Evolutionary conservation across 1,140 invertebrate species (phyloP), one percentile per base, ranked within the genome.

Genomic region (Eubasilissa regina): DNA sequence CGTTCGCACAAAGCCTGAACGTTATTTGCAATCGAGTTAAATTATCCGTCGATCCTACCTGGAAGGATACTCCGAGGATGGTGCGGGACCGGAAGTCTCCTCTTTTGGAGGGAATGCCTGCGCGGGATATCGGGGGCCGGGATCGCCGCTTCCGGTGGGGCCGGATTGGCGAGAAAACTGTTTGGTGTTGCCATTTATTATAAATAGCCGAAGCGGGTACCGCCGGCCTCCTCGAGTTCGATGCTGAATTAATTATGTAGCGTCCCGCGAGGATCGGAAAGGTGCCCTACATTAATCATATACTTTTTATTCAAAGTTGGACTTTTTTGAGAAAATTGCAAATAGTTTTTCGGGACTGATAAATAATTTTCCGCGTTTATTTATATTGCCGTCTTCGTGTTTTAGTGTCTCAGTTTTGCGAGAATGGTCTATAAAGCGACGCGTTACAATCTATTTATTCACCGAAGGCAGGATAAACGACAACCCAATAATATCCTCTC

Each of bases 171-270:
- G 13, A n/a, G 70, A 72, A 48, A 74, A 43, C 70, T 55, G 51
- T 74, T 74, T 35, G 70, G 70, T 56, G 51, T 74, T 74, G 70
- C 70, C 21, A 74, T 74, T 74, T 74, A 74, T 74, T 55, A 56
- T 74, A 74, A 56, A 74, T 56, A 53, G 55, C n/a, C 48, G 44
- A 70, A 45, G 12, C 48, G 15, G 60, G 66, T 17, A 70, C 45
- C 21, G 12, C 15, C 44, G 45, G 48, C 66, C 66, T 70, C 48
- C 48, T 70, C 51, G 15, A 70, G 15, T 48, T 19, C 44, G 10
- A 19, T 25, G 48, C 47, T 35, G 13, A 64, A 25, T 35, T 64
- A 64, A 64, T n/a, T 35, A 35, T 64, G 19, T 64, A 25, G 60
- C 19, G 0, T 64, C 4, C 60, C 35, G 13, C 35, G 35, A 64